Percentiles rank a stretch among this genome's conserved stretches.
Conservation (phyloP, 2,888 invertebrate genomes). For the Tinea semifulvella region DNA sequence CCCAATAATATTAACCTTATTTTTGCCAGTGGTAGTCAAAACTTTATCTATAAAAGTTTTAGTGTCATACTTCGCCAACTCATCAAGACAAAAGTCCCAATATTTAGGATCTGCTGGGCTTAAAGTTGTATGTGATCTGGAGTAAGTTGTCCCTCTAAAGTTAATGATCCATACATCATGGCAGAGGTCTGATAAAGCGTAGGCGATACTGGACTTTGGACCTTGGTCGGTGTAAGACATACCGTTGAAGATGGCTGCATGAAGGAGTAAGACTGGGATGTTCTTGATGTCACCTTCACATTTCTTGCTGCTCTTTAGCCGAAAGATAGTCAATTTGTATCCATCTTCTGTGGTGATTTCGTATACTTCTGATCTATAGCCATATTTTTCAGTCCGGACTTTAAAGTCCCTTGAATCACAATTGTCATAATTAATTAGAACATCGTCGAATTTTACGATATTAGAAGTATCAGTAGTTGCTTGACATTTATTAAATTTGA, state of each 20-base stretch:
- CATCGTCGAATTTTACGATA: too few relatives aligned
- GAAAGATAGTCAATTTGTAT: not conserved
- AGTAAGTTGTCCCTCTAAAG: not conserved
- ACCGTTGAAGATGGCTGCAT: constrained; percentile 40
- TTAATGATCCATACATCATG: constrained; percentile 1
- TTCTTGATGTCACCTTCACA: constrained; percentile 18
- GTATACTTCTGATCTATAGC: not conserved
- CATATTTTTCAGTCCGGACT: not conserved
- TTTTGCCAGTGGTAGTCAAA: constrained; percentile 28
- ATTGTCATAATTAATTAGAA: not conserved
- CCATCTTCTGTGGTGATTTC: not conserved
- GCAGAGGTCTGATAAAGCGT: constrained; percentile 22
- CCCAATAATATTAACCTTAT: constrained; percentile 31
- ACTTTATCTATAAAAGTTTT: constrained; percentile 34
- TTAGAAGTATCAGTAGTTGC: too few relatives aligned
- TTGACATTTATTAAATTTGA: too few relatives aligned
- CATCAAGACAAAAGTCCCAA: not conserved
- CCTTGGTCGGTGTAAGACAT: constrained; percentile 36
- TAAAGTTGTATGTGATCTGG: not conserved
- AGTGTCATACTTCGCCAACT: not conserved
- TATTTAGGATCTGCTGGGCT: not conserved
- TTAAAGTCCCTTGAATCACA: not conserved
- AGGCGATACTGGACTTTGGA: constrained; percentile 24
- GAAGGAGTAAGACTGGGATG: constrained; percentile 42
- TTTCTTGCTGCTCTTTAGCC: not conserved